Percentiles rank a stretch among this genome's conserved stretches.
These are phyloP conservation scores for Lates calcarifer DNA, from an alignment of 2,113 vertebrate genomes.

Conservation along the genomic window DNA sequence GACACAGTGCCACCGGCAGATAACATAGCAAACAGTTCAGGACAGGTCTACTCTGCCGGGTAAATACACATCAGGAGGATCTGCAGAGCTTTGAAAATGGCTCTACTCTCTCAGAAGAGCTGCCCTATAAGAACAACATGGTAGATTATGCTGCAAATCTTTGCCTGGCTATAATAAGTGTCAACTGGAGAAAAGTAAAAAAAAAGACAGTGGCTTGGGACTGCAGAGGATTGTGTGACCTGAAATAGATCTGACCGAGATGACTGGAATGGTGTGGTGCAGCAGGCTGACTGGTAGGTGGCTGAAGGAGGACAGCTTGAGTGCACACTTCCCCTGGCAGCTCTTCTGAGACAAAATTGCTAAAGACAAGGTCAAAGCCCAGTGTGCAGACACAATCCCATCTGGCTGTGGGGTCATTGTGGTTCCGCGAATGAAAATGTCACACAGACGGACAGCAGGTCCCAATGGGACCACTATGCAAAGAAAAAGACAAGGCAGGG, in stretches of 20 bases:
- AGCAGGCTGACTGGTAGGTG: slow-evolving; percentile 39
- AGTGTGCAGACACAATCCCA: slow-evolving; percentile 58
- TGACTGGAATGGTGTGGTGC: slow-evolving; percentile 23
- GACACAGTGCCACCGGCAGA: slow-evolving; percentile 55
- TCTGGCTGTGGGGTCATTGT: slow-evolving; percentile 63
- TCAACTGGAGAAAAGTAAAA: slow-evolving; percentile 29
- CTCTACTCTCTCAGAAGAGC: slow-evolving; percentile 25
- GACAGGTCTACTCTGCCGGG: slow-evolving; percentile 35
- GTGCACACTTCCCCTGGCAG: slow-evolving; percentile 60
- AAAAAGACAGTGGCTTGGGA: slow-evolving; percentile 7
- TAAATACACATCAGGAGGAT: slow-evolving; percentile 60
- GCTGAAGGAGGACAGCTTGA: slow-evolving; percentile 61
- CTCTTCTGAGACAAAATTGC: slow-evolving; percentile 63
- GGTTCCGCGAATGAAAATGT: slow-evolving; percentile 76
- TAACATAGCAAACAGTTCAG: slow-evolving; percentile 57
- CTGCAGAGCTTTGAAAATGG: slow-evolving; percentile 42
- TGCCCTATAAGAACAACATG: slow-evolving; percentile 43
- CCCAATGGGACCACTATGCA: slow-evolving; percentile 55
- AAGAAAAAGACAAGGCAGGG: slow-evolving; percentile 32
- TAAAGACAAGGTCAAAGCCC: slow-evolving; percentile 73
- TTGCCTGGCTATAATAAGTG: slow-evolving; percentile 41
- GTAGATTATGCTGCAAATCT: slow-evolving; percentile 35
- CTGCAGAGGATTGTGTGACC: slow-evolving; percentile 53
- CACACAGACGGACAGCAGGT: slow-evolving; percentile 67
- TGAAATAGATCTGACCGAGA: slow-evolving; percentile 54